Evolutionary conservation across 2,888 invertebrate genomes (phyloP), one percentile per base, ranked within the genome.

Genomic region (Pachliopta kotzebuea): DNA sequence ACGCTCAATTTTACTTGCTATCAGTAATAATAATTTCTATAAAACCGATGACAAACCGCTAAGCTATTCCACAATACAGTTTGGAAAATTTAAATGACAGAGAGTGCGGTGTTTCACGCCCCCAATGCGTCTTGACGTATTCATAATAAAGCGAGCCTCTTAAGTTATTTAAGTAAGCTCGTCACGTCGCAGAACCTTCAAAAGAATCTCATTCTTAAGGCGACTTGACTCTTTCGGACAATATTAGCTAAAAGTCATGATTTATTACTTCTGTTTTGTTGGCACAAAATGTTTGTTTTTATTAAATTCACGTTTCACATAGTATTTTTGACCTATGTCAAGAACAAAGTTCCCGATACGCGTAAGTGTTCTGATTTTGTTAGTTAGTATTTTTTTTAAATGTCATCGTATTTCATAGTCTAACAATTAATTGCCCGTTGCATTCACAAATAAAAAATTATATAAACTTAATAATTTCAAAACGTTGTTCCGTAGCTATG

Each of bases 181-280:
- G 69, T 77, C 77, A 80, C 80, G 79, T 79, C 76, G 70, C 61
- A 64, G 56, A 70, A 63, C 57, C 70, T 67, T 67, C 68, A 72
- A 70, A 71, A 67, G 61, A 68, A 68, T 68, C 67, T 67, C 68
- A 61, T 62, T 64, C 62, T 37, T 49, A 53, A 26, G 66, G 68
- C 71, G 74, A 78, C 78, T 80, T 81, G 80, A 80, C 78, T 80
- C 72, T 68, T 59, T 69, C 53, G 69, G 70, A 74, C 79, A 81
- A 78, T 78, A 78, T 76, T 80, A 79, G 72, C 20, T 70, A 68
- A 74, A 77, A 79, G 74, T 72, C 74, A 71, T 74, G 73, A 72
- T 69, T 72, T 72, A 68, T 67, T 67, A 67, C 67, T 71, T 66
- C 17, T 31, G 49, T 62, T 37, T 14, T 21, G 37, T 31, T 42